Evolutionary conservation across 2,888 invertebrate genomes (phyloP), one percentile per base, ranked within the genome.

Genomic region (Sthenelais limicola): DNA sequence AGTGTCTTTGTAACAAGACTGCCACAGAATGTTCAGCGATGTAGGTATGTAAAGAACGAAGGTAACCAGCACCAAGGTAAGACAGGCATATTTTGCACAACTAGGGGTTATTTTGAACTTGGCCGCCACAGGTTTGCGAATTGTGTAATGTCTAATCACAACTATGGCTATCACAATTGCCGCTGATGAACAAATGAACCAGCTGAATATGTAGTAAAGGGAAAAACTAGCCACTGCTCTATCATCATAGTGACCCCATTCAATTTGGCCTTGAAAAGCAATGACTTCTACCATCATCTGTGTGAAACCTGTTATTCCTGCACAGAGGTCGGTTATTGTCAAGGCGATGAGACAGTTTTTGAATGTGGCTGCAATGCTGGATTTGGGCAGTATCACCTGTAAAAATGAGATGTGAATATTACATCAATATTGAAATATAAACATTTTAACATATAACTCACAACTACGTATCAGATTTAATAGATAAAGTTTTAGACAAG

Each of bases 231-330:
- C 56, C 38, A 68, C 49, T 9, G 74, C 74, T 26, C 47, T 21
- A 24, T 7, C n/a, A 48, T 48, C 30, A 47, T 48, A 67, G 2
- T 12, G 1, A 15, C 67, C 67, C 47, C 47, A 67, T 30, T 12
- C 15, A 30, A 67, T 48, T n/a, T 47, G 15, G 28, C 67, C 67
- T 1, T 21, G n/a, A 43, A 67, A 67, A 2, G 32, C 67, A 15
- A 47, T 18, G 5, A 56, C 74, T 38, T 74, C 74, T n/a, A 74
- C 62, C 30, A 68, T 28, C 35, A 74, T 51, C 38, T 54, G 49
- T 5, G 18, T 18, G 15, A 72, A 48, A 21, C 72, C 72, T 33
- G 38, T 9, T 3, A 68, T n/a, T 38, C 66, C 47, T 54, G 72
- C 69, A 12, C 24, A 30, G 1, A 74, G 49, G 68, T 74, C 74